Percentiles rank a stretch among this genome's conserved stretches.
phyloP scores from a whole-genome alignment of 2,888 invertebrate species.

The Uloborus plumipes region DNA sequence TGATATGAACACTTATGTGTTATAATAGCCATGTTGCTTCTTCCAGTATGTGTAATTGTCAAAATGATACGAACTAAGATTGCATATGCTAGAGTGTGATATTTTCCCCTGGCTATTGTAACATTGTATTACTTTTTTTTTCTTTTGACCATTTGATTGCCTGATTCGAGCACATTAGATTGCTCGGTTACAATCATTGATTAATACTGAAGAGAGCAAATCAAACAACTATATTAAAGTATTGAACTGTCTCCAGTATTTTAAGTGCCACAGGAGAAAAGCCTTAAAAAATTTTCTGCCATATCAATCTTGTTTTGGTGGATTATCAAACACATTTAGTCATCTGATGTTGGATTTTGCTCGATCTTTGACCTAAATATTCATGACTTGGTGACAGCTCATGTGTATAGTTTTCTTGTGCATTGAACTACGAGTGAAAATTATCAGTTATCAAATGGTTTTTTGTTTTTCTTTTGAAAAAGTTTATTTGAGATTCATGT shows the following conservation, averaged over 20 bases:
- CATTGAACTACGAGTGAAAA: slow-evolving; percentile 7
- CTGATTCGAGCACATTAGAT: slow-evolving; percentile 31
- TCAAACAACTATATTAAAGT: slow-evolving; percentile 56
- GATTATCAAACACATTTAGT: slow-evolving; percentile 33
- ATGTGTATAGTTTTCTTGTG: slow-evolving; percentile 6
- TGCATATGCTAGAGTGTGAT: slow-evolving; percentile 62
- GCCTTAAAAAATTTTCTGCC: slow-evolving; percentile 62
- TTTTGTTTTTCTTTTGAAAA: slow-evolving; percentile 36
- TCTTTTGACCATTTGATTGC: slow-evolving; percentile 30
- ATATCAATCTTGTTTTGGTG: slow-evolving; percentile 59
- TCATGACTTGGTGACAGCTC: slow-evolving; percentile 11
- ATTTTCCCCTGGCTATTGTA: slow-evolving; percentile 53
- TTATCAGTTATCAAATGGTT: slow-evolving; percentile 15
- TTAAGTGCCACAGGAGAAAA: slow-evolving; percentile 65
- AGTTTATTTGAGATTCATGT: slow-evolving; percentile 61
- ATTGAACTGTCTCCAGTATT: slow-evolving; percentile 64
- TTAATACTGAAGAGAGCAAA: slow-evolving; percentile 51
- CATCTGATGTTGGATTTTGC: slow-evolving; percentile 11
- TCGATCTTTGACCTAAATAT: slow-evolving; percentile 6
- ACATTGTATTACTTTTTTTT: slow-evolving; percentile 33
- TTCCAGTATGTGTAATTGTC: slow-evolving; percentile 58
- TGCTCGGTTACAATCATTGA: slow-evolving; percentile 51
- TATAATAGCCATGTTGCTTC: slow-evolving; percentile 58
- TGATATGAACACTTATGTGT: slow-evolving; percentile 60
- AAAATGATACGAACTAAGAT: slow-evolving; percentile 3